These are phyloP conservation scores for Gobionotothen gibberifrons DNA, from an alignment of 2,797 vertebrate genomes.

Conservation along the genomic window DNA sequence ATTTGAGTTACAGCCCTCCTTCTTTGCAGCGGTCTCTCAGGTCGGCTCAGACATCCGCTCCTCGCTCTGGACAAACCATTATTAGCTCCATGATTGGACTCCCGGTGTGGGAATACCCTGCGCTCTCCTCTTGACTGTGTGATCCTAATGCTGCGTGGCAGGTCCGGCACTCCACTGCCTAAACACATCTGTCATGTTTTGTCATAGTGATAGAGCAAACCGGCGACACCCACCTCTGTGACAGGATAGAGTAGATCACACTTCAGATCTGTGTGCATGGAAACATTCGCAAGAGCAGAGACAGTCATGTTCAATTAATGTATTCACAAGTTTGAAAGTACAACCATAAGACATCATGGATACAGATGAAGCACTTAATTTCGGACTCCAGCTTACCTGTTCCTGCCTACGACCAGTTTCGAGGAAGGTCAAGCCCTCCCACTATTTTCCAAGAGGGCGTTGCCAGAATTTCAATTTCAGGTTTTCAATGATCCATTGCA, in stretches of 20 bases:
- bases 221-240: slow-evolving; percentile 82
- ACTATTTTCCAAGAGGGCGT: too few relatives aligned
- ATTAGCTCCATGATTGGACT: slow-evolving; percentile 82
- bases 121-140: slow-evolving; percentile 79
- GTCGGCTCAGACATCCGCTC: slow-evolving; percentile 70
- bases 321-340: too few relatives aligned
- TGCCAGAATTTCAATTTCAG: too few relatives aligned
- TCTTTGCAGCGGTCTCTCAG: slow-evolving; percentile 46
- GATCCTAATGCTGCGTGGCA: slow-evolving; percentile 85
- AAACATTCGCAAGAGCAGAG: slow-evolving; percentile 11
- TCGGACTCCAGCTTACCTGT: too few relatives aligned
- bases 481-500: too few relatives aligned
- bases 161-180: slow-evolving; percentile 84
- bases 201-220: slow-evolving; percentile 82
- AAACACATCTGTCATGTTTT: slow-evolving; percentile 86
- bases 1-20: slow-evolving; percentile 50
- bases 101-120: slow-evolving; percentile 75
- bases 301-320: neutral
- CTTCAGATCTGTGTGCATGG: slow-evolving; percentile 29
- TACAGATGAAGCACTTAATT: too few relatives aligned
- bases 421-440: too few relatives aligned
- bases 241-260: slow-evolving; percentile 53
- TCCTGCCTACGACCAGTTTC: too few relatives aligned
- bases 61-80: slow-evolving; percentile 87
- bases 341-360: too few relatives aligned